These are phyloP conservation scores for Euura saliciscinereae DNA, from an alignment of 1,140 invertebrate species.

Conservation along the genomic window DNA sequence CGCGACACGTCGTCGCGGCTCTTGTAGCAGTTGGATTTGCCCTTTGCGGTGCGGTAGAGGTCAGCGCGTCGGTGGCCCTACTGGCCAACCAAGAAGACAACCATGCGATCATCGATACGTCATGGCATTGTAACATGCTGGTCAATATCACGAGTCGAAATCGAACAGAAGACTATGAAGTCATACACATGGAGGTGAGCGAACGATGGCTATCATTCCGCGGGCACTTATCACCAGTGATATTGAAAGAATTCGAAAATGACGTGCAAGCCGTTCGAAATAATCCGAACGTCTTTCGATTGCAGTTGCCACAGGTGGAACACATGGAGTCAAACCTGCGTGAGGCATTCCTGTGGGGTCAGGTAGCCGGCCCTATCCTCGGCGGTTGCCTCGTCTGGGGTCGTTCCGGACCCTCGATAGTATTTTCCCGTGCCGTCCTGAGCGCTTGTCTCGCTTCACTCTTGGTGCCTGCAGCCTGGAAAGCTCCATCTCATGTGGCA, in stretches of 20 bases:
- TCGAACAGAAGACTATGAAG: slow-evolving; percentile 51
- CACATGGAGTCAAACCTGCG: slow-evolving; percentile 62
- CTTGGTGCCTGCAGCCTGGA: slow-evolving; percentile 64
- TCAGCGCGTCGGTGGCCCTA: slow-evolving; percentile 62
- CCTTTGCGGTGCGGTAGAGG: slow-evolving; percentile 63
- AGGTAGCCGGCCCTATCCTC: slow-evolving; percentile 62
- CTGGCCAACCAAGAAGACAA: slow-evolving; percentile 60
- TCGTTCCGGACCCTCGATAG: slow-evolving; percentile 62
- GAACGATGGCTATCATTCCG: background rate
- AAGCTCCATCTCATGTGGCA: slow-evolving; percentile 63
- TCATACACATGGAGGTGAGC: slow-evolving; percentile 52
- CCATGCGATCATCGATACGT: slow-evolving; percentile 56
- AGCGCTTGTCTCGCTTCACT: slow-evolving; percentile 62
- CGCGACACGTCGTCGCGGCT: slow-evolving; percentile 58
- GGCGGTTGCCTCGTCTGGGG: slow-evolving; percentile 65
- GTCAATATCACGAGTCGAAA: slow-evolving; percentile 53
- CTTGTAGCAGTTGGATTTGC: slow-evolving; percentile 63
- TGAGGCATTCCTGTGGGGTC: slow-evolving; percentile 66
- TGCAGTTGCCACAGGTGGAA: slow-evolving; percentile 61
- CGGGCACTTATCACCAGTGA: too few relatives aligned
- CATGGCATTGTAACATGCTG: slow-evolving; percentile 57
- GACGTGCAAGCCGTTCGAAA: too few relatives aligned
- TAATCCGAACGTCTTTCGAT: slow-evolving; percentile 22
- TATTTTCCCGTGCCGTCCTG: slow-evolving; percentile 63
- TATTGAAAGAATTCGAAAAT: too few relatives aligned